phyloP scores from a whole-genome alignment of 2,113 vertebrate genomes.

The Heloderma charlesbogerti region DNA sequence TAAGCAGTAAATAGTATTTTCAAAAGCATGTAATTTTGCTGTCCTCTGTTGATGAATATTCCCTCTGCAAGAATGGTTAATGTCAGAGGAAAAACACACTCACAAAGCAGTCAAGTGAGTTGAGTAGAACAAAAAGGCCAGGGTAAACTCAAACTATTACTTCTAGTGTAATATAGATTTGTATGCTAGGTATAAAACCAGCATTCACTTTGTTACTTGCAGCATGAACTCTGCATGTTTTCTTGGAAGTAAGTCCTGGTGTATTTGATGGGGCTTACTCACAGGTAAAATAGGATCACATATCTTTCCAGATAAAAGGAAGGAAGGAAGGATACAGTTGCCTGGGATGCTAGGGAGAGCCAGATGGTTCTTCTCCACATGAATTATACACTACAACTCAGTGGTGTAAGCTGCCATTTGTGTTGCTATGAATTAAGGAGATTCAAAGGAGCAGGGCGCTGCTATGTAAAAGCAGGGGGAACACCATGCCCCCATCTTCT shows the following conservation, averaged over 20 bases:
- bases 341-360: background rate
- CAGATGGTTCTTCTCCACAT: background rate
- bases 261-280: background rate
- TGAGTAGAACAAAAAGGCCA: background rate
- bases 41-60: background rate
- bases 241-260: background rate
- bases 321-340: background rate
- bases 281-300: background rate
- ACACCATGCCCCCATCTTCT: background rate
- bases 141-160: background rate
- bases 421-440: background rate
- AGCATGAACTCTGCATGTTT: background rate
- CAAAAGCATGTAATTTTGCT: background rate
- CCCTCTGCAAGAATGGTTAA: background rate
- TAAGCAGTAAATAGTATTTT: slow-evolving; percentile 11
- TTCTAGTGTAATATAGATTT: background rate
- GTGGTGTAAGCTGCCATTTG: background rate
- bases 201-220: background rate
- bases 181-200: background rate
- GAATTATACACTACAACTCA: background rate
- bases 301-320: background rate
- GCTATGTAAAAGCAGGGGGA: background rate
- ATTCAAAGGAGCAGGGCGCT: background rate
- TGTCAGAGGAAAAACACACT: background rate
- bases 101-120: background rate